Evolutionary conservation across 2,113 vertebrate species (phyloP), one percentile per base, ranked within the genome.

Genomic region (Himantopus leucocephalus): DNA sequence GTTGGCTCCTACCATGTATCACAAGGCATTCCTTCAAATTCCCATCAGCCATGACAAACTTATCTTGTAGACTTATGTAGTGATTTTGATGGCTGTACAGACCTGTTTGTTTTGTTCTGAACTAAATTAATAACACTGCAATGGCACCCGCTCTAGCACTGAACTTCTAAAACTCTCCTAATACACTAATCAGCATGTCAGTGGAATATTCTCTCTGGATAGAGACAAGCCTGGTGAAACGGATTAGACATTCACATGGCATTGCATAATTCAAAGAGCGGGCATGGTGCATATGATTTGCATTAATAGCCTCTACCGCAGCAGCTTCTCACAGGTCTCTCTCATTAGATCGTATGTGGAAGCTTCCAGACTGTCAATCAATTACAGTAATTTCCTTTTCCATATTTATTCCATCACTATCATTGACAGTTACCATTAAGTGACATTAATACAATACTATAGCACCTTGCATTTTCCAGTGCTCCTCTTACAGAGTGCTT

Each of bases 361-460:
- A 98, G 97, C 93, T 98, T 98, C 97, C 94, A 98, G 97, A 97
- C 98, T 98, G 98, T 98, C 98, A 98, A 97, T 98, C 98, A 98
- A 98, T 98, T 98, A 98, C 85, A 97, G 97, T 97, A 98, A 98
- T 98, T 98, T 98, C 97, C 96, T 98, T 98, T 98, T 98, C 98
- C 98, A 98, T 98, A 98, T 98, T 98, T 98, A 98, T 98, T 97
- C 97, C 98, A 97, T 98, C 98, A 98, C 56, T 0, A 94, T 97
- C 98, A 97, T 97, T 98, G 98, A 98, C 98, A 98, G 97, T 97
- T 97, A 97, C 97, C 97, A 98, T 98, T 98, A 98, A 97, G 90
- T 98, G 98, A 98, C 97, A 98, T 98, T 98, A 98, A 98, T 98
- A 98, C 96, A 97, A 98, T 98, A 97, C 95, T 97, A 66, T 97